Evolutionary conservation across 2,888 invertebrate genomes (phyloP).

Genomic region (Lymantria dispar): DNA sequence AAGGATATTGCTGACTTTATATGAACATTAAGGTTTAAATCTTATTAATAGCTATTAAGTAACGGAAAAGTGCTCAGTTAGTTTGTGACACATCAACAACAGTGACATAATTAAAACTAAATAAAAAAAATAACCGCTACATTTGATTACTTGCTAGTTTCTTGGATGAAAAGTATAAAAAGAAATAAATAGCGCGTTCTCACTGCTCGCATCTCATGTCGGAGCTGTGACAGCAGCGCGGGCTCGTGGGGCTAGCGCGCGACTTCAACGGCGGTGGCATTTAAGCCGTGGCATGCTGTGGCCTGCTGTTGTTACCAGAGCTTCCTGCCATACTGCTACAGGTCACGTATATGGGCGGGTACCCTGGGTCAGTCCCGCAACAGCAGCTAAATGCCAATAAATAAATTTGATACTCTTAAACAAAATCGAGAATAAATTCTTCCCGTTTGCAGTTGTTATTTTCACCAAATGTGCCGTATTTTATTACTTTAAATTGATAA

Average conservation of each 20-base stretch:
- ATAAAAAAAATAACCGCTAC: no score
- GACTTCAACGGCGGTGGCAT: slow-evolving; percentile 60
- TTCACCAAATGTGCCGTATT: no score
- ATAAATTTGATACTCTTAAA: no score
- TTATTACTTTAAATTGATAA: no score
- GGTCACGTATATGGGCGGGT: slow-evolving; percentile 44
- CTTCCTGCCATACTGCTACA: slow-evolving; percentile 53
- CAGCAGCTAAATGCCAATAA: slow-evolving; percentile 35
- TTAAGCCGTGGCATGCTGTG: slow-evolving; percentile 45
- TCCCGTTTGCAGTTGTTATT: no score
- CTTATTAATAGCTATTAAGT: no score
- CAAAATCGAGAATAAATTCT: no score
- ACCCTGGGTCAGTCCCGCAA: slow-evolving; percentile 61
- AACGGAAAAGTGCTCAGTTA: no score
- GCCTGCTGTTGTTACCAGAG: slow-evolving; percentile 44
- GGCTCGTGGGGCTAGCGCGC: slow-evolving; percentile 43
- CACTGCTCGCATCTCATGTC: slow-evolving; percentile 36
- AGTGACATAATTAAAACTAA: no score
- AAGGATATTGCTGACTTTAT: slow-evolving; percentile 46
- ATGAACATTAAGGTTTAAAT: no score
- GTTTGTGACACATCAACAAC: no score
- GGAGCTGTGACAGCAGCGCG: slow-evolving; percentile 44
- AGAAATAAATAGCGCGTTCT: slow-evolving; percentile 21
- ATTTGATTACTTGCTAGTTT: not conserved
- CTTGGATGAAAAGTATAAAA: not conserved